These are phyloP conservation scores for Boloria selene DNA, from an alignment of 2,888 invertebrate genomes.

Conservation along the genomic window DNA sequence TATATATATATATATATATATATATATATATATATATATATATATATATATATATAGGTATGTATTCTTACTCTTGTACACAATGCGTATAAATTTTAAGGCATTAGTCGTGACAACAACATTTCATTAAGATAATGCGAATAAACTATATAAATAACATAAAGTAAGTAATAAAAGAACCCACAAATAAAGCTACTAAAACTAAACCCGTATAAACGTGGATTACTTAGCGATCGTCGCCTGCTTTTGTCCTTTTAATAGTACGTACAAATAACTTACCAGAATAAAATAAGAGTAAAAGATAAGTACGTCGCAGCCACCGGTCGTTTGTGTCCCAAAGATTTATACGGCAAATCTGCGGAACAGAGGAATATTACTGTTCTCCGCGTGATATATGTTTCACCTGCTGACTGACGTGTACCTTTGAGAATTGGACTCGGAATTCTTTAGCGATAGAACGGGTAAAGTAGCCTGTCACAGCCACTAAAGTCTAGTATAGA, in stretches of 20 bases:
- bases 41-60: no score
- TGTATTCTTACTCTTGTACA: no score
- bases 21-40: no score
- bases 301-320: slow-evolving; percentile 40
- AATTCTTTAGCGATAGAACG: slow-evolving; percentile 14
- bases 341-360: slow-evolving; percentile 56
- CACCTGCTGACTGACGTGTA: slow-evolving; percentile 50
- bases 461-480: background rate
- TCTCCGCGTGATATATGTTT: slow-evolving; percentile 49
- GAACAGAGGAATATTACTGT: slow-evolving; percentile 58
- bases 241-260: slow-evolving; percentile 22
- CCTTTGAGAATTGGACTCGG: slow-evolving; percentile 31
- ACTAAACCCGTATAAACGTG: background rate
- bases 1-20: no score
- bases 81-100: no score
- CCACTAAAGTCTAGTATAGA: background rate
- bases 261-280: slow-evolving; percentile 32
- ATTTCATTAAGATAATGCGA: no score
- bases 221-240: background rate
- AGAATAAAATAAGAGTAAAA: slow-evolving; percentile 43
- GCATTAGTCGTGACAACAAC: no score
- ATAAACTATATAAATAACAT: no score
- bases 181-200: background rate
- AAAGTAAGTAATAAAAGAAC: background rate
- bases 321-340: slow-evolving; percentile 50